These are phyloP conservation scores for Daktulosphaira vitifoliae DNA, from an alignment of 1,140 invertebrate genomes.

Conservation along the genomic window DNA sequence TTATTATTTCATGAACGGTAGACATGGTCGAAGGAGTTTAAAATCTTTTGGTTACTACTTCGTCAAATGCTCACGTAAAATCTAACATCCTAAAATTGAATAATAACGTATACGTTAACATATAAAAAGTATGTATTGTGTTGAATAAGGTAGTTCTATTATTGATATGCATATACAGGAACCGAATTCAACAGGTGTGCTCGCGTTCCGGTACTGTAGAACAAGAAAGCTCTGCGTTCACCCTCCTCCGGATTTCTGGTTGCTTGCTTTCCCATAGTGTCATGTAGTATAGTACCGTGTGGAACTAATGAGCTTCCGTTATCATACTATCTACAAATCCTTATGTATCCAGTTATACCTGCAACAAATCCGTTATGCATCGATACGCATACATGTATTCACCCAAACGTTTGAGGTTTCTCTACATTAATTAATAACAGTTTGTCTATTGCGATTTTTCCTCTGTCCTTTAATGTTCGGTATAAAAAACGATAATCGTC, in stretches of 20 bases:
- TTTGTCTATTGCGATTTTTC: constrained; percentile 12
- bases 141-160: no score
- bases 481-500: not conserved
- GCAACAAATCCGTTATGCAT: constrained; percentile 22
- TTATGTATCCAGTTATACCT: not conserved
- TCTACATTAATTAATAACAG: not conserved
- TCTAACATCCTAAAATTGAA: not conserved
- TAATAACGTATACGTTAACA: not conserved
- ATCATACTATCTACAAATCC: no score
- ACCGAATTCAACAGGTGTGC: constrained; percentile 17
- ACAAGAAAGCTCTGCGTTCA: constrained; percentile 19
- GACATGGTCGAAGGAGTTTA: no score
- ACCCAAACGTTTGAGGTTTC: not conserved
- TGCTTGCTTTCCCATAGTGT: constrained; percentile 20
- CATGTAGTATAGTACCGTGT: constrained; percentile 13
- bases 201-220: not conserved
- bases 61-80: no score
- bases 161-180: no score
- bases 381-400: not conserved
- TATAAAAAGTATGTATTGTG: not conserved
- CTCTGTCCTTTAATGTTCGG: not conserved
- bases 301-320: constrained; percentile 31
- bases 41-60: no score
- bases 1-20: no score
- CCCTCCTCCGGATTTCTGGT: constrained; percentile 31